Evolutionary conservation across 2,888 invertebrate species (phyloP), one percentile per base, ranked within the genome.

Genomic region (Catocala fraxini): DNA sequence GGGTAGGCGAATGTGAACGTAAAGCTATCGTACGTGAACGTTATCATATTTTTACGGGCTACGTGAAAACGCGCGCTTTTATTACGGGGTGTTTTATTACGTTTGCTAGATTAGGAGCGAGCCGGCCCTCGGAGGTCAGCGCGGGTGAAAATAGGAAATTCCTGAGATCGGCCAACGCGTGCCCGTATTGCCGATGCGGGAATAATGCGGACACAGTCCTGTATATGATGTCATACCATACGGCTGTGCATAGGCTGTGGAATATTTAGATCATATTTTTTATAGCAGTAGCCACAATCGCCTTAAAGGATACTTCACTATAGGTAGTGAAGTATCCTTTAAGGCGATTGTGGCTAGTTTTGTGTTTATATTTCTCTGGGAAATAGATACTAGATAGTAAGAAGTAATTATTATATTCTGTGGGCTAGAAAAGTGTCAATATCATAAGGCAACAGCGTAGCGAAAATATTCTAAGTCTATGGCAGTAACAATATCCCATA

Each of bases 1-100:
- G 63, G 62, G 63, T 64, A 71, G 67, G 72, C 70, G 66, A 71
- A 48, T 43, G 46, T 4, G 48, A 54, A 54, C 58, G 46, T 63
- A n/a, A 54, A 54, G 73, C 71, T 71, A 70, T 73, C 77, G 80
- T 88, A 89, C 92, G 91, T 91, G 91, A 87, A 87, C 87, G 92
- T 94, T 93, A 94, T 93, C 93, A 94, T 92, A 92, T 92, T 93
- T 93, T 94, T 93, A 93, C 87, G 90, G 88, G 80, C 81, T 83
- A 91, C 91, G 91, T 92, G 93, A 92, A 93, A 93, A 92, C 86
- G 90, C 84, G 86, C 84, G 83, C 75, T 91, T 93, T 93, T 92
- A 93, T 91, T 89, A 89, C 84, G 85, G 86, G 81, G 81, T 77
- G 82, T 89, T 93, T 93, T 93, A 93, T 93, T 91, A 89, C 86